Evolutionary conservation across 2,113 vertebrate species (phyloP).

Genomic region (Etheostoma cragini): DNA sequence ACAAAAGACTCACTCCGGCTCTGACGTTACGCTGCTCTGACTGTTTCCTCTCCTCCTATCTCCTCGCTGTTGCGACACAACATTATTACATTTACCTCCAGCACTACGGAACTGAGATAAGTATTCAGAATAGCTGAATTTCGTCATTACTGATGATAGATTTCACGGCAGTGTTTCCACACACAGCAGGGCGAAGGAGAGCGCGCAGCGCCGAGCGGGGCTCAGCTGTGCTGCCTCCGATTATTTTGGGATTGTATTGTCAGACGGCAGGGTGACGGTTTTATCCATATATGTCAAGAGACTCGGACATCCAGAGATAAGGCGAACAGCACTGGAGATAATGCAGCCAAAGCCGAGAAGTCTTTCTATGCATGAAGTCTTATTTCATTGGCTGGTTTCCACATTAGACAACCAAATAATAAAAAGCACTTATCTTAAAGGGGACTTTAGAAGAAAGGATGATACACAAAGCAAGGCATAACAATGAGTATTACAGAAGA

Average conservation of each 20-base stretch:
- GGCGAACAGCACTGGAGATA: slow-evolving; percentile 50
- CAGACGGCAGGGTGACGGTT: slow-evolving; percentile 84
- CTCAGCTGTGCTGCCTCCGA: slow-evolving; percentile 87
- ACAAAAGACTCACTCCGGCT: slow-evolving; percentile 89
- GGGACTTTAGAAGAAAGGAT: not conserved
- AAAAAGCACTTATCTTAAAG: not conserved
- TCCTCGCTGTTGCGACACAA: slow-evolving; percentile 33
- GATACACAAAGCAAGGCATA: not conserved
- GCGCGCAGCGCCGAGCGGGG: slow-evolving; percentile 78
- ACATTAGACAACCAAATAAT: slow-evolving; percentile 12
- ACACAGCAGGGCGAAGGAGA: slow-evolving; percentile 26
- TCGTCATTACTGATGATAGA: slow-evolving; percentile 84
- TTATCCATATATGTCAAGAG: slow-evolving; percentile 90
- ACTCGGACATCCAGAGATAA: slow-evolving; percentile 63
- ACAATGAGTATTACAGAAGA: not conserved
- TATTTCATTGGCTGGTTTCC: slow-evolving; percentile 15
- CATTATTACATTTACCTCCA: slow-evolving; percentile 62
- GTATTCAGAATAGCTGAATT: slow-evolving; percentile 94
- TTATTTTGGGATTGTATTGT: slow-evolving; percentile 93
- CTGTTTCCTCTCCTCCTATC: slow-evolving; percentile 65
- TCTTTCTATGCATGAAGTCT: slow-evolving; percentile 61
- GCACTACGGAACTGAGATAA: slow-evolving; percentile 91
- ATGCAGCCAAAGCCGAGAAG: not conserved
- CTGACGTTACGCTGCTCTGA: slow-evolving; percentile 74
- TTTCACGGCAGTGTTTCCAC: slow-evolving; percentile 6